Evolutionary conservation across 2,888 invertebrate species (phyloP).

Genomic region (Hymenopus coronatus): DNA sequence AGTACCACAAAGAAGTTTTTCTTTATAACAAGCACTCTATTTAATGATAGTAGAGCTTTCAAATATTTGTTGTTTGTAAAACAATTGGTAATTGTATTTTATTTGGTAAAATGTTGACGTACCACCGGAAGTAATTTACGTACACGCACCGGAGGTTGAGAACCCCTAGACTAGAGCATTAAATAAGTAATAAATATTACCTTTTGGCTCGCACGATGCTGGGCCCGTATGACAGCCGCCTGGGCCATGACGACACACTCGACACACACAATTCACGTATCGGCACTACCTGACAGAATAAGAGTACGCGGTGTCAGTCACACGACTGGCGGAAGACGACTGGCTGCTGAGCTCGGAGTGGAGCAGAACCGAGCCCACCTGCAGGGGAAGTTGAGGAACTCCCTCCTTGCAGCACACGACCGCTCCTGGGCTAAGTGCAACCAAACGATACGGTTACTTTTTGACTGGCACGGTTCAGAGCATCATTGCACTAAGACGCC

Average conservation of each 20-base stretch:
- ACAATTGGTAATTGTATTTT: too few species aligned
- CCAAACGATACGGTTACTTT: background rate
- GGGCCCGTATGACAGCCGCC: slow-evolving; percentile 42
- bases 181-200: slow-evolving; percentile 33
- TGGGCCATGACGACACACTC: slow-evolving; percentile 42
- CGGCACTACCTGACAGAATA: too few species aligned
- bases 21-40: too few species aligned
- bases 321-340: background rate
- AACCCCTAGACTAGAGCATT: too few species aligned
- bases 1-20: too few species aligned
- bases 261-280: background rate
- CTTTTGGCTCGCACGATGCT: slow-evolving; percentile 42
- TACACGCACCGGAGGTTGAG: too few species aligned
- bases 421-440: background rate
- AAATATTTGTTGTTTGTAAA: too few species aligned
- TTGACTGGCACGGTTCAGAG: too few species aligned
- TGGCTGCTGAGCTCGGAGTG: background rate
- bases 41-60: too few species aligned
- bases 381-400: background rate
- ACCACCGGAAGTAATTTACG: too few species aligned
- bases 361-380: background rate
- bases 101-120: too few species aligned
- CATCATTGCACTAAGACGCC: background rate
- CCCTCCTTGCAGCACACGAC: background rate
- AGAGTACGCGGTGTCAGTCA: background rate